A percentile compares a stretch with the other conserved stretches of the same genome.
phyloP scores from a whole-genome alignment of 2,113 vertebrate species.

The western clawed frog (Xenopus tropicalis) region DNA sequence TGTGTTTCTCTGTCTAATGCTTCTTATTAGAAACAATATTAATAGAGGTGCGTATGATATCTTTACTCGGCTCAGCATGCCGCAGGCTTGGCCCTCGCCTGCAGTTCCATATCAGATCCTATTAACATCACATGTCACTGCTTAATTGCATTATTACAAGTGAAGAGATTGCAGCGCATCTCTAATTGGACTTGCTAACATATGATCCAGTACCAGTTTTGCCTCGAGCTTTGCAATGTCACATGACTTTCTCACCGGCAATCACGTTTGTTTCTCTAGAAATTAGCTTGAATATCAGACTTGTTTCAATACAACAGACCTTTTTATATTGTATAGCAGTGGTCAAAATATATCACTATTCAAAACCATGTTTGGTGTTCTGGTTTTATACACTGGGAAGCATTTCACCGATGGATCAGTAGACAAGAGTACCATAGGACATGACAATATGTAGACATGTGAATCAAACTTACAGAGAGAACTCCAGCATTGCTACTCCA shows the following conservation, averaged over 20 bases:
- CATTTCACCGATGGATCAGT: not conserved
- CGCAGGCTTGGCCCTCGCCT: slow-evolving; percentile 24
- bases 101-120: slow-evolving; percentile 42
- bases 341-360: not conserved
- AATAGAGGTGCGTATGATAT: slow-evolving; percentile 44
- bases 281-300: not conserved
- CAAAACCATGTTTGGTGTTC: not conserved
- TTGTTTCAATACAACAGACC: not conserved
- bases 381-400: too few species aligned
- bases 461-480: not conserved
- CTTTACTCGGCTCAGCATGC: slow-evolving; percentile 41
- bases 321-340: too few species aligned
- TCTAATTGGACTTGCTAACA: slow-evolving; percentile 44
- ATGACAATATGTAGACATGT: not conserved
- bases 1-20: slow-evolving; percentile 35
- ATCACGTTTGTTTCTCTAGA: slow-evolving; percentile 35
- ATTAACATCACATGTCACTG: slow-evolving; percentile 25
- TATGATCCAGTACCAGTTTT: slow-evolving; percentile 42
- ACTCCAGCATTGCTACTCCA: too few species aligned
- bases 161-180: slow-evolving; percentile 15
- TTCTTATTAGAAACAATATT: slow-evolving; percentile 42
- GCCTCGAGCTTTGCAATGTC: slow-evolving; percentile 1
- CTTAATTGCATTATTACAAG: slow-evolving; percentile 39
- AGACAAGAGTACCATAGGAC: not conserved
- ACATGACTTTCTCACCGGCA: slow-evolving; percentile 27